Percentiles rank a stretch among this genome's conserved stretches.
Evolutionary conservation across 2,888 invertebrate species (phyloP).

Genomic region (Anticlea derivata): DNA sequence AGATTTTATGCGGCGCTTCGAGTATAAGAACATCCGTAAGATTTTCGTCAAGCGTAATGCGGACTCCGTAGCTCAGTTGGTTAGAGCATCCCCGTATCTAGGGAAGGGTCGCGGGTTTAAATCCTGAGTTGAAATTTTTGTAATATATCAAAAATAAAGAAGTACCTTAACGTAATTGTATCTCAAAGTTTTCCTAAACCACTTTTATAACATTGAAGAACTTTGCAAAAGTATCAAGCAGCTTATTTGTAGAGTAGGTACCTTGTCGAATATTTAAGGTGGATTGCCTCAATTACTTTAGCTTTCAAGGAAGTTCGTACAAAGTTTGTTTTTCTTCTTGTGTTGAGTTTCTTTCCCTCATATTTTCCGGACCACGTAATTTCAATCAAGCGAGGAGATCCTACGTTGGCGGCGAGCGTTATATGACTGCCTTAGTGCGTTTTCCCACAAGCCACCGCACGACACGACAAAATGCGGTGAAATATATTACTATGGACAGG

Average conservation of each 20-base stretch:
- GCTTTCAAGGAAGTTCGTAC: slow-evolving; percentile 3
- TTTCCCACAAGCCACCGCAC: too few species aligned
- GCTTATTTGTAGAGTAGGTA: not conserved
- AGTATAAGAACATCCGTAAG: too few species aligned
- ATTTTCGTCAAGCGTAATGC: too few species aligned
- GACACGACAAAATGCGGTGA: too few species aligned
- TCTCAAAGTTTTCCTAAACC: not conserved
- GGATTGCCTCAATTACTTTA: slow-evolving; percentile 8
- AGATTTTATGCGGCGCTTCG: too few species aligned
- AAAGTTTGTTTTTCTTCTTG: slow-evolving; percentile 9
- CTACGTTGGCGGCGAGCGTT: not conserved
- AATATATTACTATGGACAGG: too few species aligned
- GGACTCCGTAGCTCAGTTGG: too few species aligned
- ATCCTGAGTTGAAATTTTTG: too few species aligned
- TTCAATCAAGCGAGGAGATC: slow-evolving; percentile 8
- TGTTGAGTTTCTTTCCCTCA: slow-evolving; percentile 6
- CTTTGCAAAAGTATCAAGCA: not conserved
- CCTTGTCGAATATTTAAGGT: not conserved
- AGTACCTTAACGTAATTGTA: not conserved
- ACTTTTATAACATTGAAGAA: not conserved
- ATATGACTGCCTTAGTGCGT: too few species aligned
- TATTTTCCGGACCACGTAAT: slow-evolving; percentile 17
- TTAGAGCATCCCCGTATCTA: too few species aligned
- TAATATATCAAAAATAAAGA: too few species aligned
- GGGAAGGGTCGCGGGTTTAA: too few species aligned